Evolutionary conservation across 2,113 vertebrate species (phyloP), one percentile per base, ranked within the genome.

Genomic region (Deroptyus accipitrinus): DNA sequence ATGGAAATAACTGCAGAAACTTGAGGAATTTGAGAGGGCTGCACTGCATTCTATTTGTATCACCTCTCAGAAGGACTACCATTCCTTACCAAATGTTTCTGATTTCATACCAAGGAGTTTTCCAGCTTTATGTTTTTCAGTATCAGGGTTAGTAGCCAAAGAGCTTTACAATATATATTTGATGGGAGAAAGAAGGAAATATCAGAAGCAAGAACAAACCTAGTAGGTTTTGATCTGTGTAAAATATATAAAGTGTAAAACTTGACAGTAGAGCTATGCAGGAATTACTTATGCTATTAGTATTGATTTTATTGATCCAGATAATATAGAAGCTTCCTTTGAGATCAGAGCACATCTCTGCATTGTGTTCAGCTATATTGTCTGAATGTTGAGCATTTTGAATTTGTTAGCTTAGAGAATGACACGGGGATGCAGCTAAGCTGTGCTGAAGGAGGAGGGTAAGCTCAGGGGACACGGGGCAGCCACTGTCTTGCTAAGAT

Each of bases 401-500:
- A 42, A 70, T 81, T 55, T 79, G 19, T 35, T 63, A 17, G 17
- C 44, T 68, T 69, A 55, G 41, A 73, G 62, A n/a, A 22, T 11
- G 44, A 13, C 9, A 3, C 1, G 11, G 18, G 46, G 18, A 15
- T 76, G 51, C 9, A 62, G n/a, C 37, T 16, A 13, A 78, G 24
- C 33, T 63, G 57, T 35, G 5, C 25, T 63, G 75, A 66, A 51
- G 81, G 76, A 17, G n/a, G 18, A 79, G 52, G 42, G 13, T 18
- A 51, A 69, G 24, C 42, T 55, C 2, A 0, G 64, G 42, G 27
- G 17, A 48, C 12, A 4, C 0, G 0, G 51, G 52, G 17, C 63
- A 28, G 83, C 24, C 30, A 25, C 70, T 14, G 4, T 30, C 30
- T 31, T 48, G 37, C 39, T 1, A 1, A 52, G 37, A n/a, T 57